Base-by-base conservation (phyloP, 2,113 vertebrate genomes). In the Tupaia chinensis region DNA sequence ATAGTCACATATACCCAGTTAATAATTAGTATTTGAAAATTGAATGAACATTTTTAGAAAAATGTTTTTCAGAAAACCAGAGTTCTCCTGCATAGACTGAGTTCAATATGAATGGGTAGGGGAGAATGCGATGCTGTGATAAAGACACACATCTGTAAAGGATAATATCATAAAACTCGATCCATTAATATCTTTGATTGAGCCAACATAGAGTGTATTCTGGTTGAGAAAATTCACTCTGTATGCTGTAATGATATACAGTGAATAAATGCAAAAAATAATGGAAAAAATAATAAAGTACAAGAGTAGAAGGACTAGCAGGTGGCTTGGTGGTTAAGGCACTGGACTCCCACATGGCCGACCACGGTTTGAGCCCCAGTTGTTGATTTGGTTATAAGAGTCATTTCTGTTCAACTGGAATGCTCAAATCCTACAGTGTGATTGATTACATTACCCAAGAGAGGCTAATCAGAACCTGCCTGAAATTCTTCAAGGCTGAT, bases 11-110 rank as follows among this genome's bases (percentile, higher is more conserved):
- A 68, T 53, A 77, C 27, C 22, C 2, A 82, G 17, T 82, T 74
- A 76, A 54, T 81, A 89, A 58, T 87, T 80, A 73, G 56, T 79
- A 3, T 95, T 85, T 77, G 9, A 83, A 95, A 93, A 27, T 3
- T 29, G 23, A 61, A 54, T 73, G 11, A 20, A 76, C 2, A 69
- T 92, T 85, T 91, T 88, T 58, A 77, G 20, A 9, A 56, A 72
- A 27, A 10, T 9, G 29, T 74, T 92, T 93, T 29, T 22, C 34
- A 65, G 16, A 86, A 90, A 73, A 91, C 4, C 17, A 9, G 0
- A 76, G 27, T 27, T 53, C 25, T 53, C 1, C 2, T 63, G 15
- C 19, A 90, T 32, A 82, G 70, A 84, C 1, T 4, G 8, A 84
- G 1, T 80, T 60, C 29, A 60, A 58, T 79, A 3, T 63, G 53